phyloP scores from a whole-genome alignment of 2,113 vertebrate genomes.

The Perca fluviatilis region DNA sequence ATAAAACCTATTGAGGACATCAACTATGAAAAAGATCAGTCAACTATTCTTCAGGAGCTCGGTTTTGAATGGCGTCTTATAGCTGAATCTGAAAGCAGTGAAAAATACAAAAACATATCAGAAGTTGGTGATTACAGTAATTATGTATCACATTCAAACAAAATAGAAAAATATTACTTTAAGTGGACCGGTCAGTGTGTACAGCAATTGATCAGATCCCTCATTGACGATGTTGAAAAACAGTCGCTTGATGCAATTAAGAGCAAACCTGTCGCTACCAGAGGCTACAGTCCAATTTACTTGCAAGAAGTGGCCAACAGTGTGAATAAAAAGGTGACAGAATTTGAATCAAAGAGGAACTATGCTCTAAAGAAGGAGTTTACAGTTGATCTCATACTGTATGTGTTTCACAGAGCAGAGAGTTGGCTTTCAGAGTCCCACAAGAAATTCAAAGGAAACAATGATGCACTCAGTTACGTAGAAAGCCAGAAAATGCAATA shows the following conservation, averaged over 20 bases:
- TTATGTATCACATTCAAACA: no score
- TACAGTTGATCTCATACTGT: constrained; percentile 55
- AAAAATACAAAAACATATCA: not conserved
- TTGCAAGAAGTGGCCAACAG: constrained; percentile 67
- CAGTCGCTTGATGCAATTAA: not conserved
- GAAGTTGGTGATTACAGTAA: not conserved
- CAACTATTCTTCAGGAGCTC: accelerated
- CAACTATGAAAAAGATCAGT: not conserved
- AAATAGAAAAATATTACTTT: no score
- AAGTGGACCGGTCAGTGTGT: no score
- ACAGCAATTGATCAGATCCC: not conserved
- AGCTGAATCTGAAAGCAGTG: not conserved
- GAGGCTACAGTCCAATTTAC: constrained; percentile 35
- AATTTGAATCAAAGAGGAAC: not conserved
- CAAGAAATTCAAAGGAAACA: constrained; percentile 58
- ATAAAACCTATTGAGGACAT: constrained; percentile 38
- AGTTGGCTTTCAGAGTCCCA: constrained; percentile 73
- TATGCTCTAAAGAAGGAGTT: constrained; percentile 66
- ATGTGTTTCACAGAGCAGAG: constrained; percentile 62
- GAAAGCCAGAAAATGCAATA: constrained; percentile 77
- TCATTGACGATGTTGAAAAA: not conserved
- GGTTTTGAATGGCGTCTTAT: not conserved
- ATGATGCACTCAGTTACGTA: constrained; percentile 70
- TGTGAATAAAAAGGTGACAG: constrained; percentile 25
- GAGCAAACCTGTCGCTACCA: constrained; percentile 38